These are phyloP conservation scores for Euwallacea fornicatus DNA, from an alignment of 1,140 invertebrate species.

Conservation along the genomic window DNA sequence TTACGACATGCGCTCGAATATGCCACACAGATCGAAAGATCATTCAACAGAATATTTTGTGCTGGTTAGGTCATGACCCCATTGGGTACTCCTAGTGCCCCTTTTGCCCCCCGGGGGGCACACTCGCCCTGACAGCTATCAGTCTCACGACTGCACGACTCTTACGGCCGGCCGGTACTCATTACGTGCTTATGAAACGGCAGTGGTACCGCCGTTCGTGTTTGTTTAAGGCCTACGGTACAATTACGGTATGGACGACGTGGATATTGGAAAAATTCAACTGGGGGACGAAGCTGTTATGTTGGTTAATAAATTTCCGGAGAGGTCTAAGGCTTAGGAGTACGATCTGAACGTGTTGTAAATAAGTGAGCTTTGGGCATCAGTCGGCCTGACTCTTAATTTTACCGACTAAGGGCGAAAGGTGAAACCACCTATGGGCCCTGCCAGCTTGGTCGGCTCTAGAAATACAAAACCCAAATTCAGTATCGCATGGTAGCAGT, in stretches of 20 bases:
- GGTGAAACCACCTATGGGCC: no score
- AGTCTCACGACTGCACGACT: slow-evolving; percentile 39
- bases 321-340: no score
- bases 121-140: slow-evolving; percentile 37
- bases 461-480: no score
- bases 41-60: slow-evolving; percentile 33
- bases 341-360: no score
- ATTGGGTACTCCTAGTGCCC: slow-evolving; percentile 23
- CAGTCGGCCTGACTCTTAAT: no score
- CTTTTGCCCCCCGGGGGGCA: slow-evolving; percentile 30
- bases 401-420: no score
- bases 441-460: no score
- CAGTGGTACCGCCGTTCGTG: slow-evolving; percentile 34
- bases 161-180: slow-evolving; percentile 13
- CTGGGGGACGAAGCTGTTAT: no score
- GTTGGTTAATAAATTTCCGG: no score
- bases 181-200: slow-evolving; percentile 31
- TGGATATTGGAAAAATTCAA: no score
- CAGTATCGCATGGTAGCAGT: no score
- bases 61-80: slow-evolving; percentile 30
- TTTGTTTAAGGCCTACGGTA: slow-evolving; percentile 32
- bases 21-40: slow-evolving; percentile 35
- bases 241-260: slow-evolving; percentile 23
- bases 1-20: slow-evolving; percentile 16
- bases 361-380: no score